These are phyloP conservation scores for Balaenoptera acutorostrata DNA, from an alignment of 2,113 vertebrate species.

Conservation along the genomic window DNA sequence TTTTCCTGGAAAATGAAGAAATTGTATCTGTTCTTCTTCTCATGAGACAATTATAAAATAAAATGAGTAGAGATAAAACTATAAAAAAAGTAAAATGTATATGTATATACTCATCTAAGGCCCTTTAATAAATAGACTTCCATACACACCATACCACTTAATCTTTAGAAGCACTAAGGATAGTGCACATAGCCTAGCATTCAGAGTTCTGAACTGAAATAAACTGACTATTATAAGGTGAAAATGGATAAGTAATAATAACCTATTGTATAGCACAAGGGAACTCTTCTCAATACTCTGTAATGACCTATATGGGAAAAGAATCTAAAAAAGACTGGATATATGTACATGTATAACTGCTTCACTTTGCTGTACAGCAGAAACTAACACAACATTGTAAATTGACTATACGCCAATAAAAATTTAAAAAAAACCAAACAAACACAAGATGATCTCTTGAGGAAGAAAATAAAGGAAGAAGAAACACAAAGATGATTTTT, in stretches of 20 bases:
- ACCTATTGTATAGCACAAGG: neutral
- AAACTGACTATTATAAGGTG: neutral
- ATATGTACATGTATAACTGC: neutral
- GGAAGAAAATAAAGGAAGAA: neutral
- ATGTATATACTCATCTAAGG: neutral
- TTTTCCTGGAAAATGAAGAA: neutral
- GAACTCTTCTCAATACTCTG: neutral
- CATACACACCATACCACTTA: neutral
- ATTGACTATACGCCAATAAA: neutral
- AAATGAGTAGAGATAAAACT: neutral
- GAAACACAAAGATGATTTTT: neutral
- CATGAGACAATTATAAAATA: neutral
- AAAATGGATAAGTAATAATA: neutral
- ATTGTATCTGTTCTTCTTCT: neutral
- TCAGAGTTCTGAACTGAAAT: slow-evolving; percentile 2
- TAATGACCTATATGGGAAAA: neutral
- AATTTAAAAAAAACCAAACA: neutral
- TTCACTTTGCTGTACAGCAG: neutral
- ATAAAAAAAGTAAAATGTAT: neutral
- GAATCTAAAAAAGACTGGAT: neutral
- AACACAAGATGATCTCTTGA: neutral
- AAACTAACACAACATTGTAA: neutral
- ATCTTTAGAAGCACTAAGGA: neutral
- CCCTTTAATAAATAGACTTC: neutral
- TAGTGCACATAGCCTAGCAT: neutral